Base-by-base conservation (phyloP, 2,888 invertebrate genomes). In the Callimorpha dominula region DNA sequence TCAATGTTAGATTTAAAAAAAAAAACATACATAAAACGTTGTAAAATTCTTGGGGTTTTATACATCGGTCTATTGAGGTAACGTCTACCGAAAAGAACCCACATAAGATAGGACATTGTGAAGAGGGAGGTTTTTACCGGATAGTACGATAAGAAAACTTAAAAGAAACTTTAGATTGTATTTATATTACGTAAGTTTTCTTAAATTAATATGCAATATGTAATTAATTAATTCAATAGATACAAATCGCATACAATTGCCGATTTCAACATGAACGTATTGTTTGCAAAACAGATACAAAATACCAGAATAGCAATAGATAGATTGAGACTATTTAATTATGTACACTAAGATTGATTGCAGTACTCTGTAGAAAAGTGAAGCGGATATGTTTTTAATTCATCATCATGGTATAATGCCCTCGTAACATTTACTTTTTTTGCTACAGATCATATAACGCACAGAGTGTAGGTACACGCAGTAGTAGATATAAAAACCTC, bases 171-270 rank as follows among this genome's bases (percentile, higher is more conserved):
- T 57, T 31, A 57, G 20, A 57, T 20, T 31, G 57, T 57, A 57
- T 52, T 42, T 43, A 15, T n/a, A 54, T 54, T 65, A 57, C 43
- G 57, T 4, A 43, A 70, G 20, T 65, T 54, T 17, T 46, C 52
- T 11, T 65, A 14, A 31, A 64, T 70, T 65, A 65, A 65, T 54
- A 70, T 54, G 52, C 65, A 54, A 54, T 70, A 40, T 62, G 15
- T 57, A 60, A 65, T 66, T 65, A 65, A 67, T 67, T 43, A 31
- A 67, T 62, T 66, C 71, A 66, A 54, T n/a, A n/a, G n/a, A n/a
- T 49, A 68, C 68, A 71, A 31, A 46, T 65, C 65, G 65, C 60
- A 63, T 49, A 40, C 66, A n/a, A 71, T 52, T 62, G 50, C n/a
- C 43, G n/a, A 65, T 71, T 71, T 60, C 62, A 63, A 60, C 66